Conservation (phyloP, 2,113 vertebrate genomes). For the Nipponia nippon region DNA sequence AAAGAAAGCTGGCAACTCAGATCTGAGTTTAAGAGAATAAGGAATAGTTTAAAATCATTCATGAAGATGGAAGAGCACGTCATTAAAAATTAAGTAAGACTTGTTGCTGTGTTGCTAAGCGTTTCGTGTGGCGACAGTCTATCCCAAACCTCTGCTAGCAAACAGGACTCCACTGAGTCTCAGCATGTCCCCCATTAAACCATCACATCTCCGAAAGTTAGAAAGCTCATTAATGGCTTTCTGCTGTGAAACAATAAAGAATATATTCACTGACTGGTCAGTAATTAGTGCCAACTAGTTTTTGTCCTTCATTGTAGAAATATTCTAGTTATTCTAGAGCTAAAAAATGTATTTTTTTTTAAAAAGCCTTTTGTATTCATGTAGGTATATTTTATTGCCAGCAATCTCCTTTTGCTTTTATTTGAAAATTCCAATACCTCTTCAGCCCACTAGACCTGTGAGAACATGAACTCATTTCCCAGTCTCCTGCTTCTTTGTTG, state of each 20-base stretch:
- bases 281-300: conserved; percentile 36
- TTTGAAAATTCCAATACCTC: not conserved
- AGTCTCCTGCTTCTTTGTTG: not conserved
- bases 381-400: not conserved
- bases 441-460: not conserved
- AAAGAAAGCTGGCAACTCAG: not conserved
- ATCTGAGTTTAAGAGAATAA: not conserved
- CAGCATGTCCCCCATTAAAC: conserved; percentile 61
- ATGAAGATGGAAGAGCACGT: not conserved
- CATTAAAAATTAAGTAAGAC: conserved; percentile 18
- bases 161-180: conserved; percentile 43
- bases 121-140: conserved; percentile 10
- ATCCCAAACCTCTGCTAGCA: conserved; percentile 4
- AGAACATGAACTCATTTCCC: not conserved
- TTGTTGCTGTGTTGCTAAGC: conserved; percentile 19
- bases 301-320: conserved; percentile 7
- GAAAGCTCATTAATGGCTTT: conserved; percentile 67
- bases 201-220: conserved; percentile 46
- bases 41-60: not conserved
- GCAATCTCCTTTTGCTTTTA: not conserved
- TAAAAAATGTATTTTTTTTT: not conserved
- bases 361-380: not conserved
- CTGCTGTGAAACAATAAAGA: conserved; percentile 55
- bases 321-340: not conserved
- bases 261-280: conserved; percentile 42